These are phyloP conservation scores for Cyprinodon tularosa DNA, from an alignment of 2,113 vertebrate genomes.

Conservation along the genomic window DNA sequence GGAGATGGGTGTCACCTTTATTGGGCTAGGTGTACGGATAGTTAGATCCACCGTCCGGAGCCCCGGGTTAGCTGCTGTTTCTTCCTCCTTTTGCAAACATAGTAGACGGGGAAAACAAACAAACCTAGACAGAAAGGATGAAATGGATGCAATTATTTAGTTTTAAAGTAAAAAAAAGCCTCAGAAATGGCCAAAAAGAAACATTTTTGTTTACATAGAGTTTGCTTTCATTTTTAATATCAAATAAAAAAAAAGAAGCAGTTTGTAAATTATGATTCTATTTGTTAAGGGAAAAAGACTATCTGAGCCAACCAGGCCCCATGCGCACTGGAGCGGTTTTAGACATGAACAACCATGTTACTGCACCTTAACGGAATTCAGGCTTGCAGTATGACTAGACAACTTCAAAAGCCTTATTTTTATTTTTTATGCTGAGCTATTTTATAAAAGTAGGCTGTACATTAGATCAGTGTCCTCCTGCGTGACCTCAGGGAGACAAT, in stretches of 20 bases:
- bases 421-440: too few species aligned
- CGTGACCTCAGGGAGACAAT: too few species aligned
- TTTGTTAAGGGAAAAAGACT: not conserved
- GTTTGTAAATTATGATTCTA: not conserved
- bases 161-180: too few species aligned
- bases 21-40: conserved; percentile 11
- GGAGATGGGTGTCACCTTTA: conserved; percentile 38
- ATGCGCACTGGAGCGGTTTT: not conserved
- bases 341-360: too few species aligned
- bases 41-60: conserved; percentile 75
- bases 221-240: not conserved
- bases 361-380: too few species aligned
- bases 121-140: conserved; percentile 79
- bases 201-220: not conserved
- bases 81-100: conserved; percentile 95
- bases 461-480: too few species aligned
- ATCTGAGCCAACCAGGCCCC: not conserved
- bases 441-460: too few species aligned
- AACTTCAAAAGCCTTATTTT: too few species aligned
- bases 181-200: not conserved
- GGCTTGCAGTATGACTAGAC: too few species aligned
- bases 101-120: conserved; percentile 94
- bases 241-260: not conserved
- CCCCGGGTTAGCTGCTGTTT: conserved; percentile 90
- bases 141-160: not conserved